Evolutionary conservation across 2,797 vertebrate genomes (phyloP).

Genomic region (Sarcoramphus papa): DNA sequence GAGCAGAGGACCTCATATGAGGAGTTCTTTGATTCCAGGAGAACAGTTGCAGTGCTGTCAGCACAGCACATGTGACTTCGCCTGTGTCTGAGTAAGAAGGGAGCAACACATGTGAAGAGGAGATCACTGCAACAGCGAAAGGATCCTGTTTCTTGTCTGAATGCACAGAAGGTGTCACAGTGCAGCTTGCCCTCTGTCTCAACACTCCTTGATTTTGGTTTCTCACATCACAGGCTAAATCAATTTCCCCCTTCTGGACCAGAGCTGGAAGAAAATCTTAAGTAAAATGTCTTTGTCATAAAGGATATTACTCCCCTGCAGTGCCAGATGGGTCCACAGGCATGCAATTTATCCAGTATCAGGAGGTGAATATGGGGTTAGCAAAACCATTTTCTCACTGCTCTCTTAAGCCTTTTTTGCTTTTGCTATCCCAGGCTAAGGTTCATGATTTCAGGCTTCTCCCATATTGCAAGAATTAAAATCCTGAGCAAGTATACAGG

Average conservation of each 20-base stretch:
- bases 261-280: slow-evolving; percentile 20
- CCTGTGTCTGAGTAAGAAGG: background rate
- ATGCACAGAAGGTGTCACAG: slow-evolving; percentile 3
- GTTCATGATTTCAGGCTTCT: slow-evolving; percentile 1
- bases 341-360: slow-evolving; percentile 31
- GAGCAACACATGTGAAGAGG: slow-evolving; percentile 30
- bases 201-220: slow-evolving; percentile 1
- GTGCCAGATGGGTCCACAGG: background rate
- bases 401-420: slow-evolving; percentile 3
- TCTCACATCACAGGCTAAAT: slow-evolving; percentile 21
- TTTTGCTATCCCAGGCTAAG: background rate
- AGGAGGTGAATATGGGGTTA: slow-evolving; percentile 45
- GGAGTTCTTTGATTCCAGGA: slow-evolving; percentile 56
- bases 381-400: slow-evolving; percentile 39
- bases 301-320: slow-evolving; percentile 32
- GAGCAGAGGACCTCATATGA: slow-evolving; percentile 46
- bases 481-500: background rate
- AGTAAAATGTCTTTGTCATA: slow-evolving; percentile 45
- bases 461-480: background rate
- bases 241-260: slow-evolving; percentile 18
- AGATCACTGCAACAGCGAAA: slow-evolving; percentile 23
- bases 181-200: background rate
- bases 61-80: slow-evolving; percentile 4
- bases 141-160: background rate
- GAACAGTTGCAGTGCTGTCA: slow-evolving; percentile 66